Evolutionary conservation across 2,888 invertebrate species (phyloP), one percentile per base, ranked within the genome.

Genomic region (Synanthedon vespiformis): DNA sequence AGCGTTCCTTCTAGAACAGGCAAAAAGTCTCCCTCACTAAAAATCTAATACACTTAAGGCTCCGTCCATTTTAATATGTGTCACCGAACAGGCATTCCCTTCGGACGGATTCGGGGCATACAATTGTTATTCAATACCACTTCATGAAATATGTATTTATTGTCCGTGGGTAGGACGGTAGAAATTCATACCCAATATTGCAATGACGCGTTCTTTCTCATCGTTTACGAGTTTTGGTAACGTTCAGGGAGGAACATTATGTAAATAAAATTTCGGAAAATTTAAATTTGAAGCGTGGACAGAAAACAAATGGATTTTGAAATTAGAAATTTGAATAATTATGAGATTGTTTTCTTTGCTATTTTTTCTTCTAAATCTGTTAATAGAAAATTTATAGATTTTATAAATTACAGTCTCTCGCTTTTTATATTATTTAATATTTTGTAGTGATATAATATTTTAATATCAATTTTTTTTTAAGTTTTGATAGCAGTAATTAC

Each of bases 81-180:
- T 75, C 73, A 70, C 68, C 61, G 57, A 48, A 48, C 54, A 58
- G 60, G 58, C 58, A 48, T 41, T 48, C 53, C 53, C 56, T 34
- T 56, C 55, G 57, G 18, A 14, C 58, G 52, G 60, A 55, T 56
- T 58, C 59, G 54, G 59, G 61, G 56, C 74, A 48, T 48, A 48
- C 48, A 57, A 77, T 77, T 77, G 73, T 74, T 80, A 80, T 78
- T 80, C 81, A 77, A 78, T 77, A 70, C 71, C 61, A 67, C 69
- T 77, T 77, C 79, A 82, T 82, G 80, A 80, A 82, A 80, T 76
- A 81, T 81, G 71, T 79, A 81, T 80, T 73, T 74, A 73, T 74
- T 48, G 48, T 48, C 14, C 12, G 12, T 48, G 16, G 48, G 16
- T 48, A 48, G 12, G 57, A 58, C 56, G 60, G 57, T 61, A 65